Conservation (phyloP, 2,888 invertebrate genomes). For the Abrostola triplasia region DNA sequence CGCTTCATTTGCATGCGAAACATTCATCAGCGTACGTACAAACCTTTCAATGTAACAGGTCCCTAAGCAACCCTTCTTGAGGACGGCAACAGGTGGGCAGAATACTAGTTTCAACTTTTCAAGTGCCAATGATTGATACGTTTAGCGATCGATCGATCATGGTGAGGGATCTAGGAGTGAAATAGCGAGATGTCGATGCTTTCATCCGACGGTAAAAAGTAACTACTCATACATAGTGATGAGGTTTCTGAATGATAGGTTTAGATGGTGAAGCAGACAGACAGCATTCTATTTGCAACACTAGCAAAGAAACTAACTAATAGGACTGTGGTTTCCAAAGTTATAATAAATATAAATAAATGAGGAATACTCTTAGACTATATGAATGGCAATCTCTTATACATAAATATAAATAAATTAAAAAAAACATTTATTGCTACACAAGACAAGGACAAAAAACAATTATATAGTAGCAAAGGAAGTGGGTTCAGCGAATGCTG, state of each 20-base stretch:
- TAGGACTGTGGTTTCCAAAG: too few relatives aligned
- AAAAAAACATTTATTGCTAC: too few relatives aligned
- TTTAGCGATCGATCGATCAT: constrained; percentile 51
- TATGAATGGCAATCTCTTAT: too few relatives aligned
- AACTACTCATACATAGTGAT: constrained; percentile 56
- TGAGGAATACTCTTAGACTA: too few relatives aligned
- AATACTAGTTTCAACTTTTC: constrained; percentile 33
- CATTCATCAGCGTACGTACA: background rate
- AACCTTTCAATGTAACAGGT: constrained; percentile 5
- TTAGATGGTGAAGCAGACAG: constrained; percentile 7
- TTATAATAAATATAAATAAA: too few relatives aligned
- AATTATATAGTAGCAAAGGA: too few relatives aligned
- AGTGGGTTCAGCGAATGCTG: too few relatives aligned
- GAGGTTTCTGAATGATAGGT: constrained; percentile 14
- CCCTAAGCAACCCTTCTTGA: constrained; percentile 11
- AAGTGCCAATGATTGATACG: constrained; percentile 48
- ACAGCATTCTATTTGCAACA: background rate
- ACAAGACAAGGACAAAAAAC: too few relatives aligned
- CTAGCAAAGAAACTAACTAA: background rate
- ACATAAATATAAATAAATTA: too few relatives aligned
- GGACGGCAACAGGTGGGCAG: constrained; percentile 39
- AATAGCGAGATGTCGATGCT: constrained; percentile 57
- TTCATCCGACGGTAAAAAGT: constrained; percentile 53
- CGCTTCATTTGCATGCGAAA: background rate
- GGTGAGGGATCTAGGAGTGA: constrained; percentile 41